Evolutionary conservation across 92 coral and sea anemone species (phyloP), one percentile per base, ranked within the genome.

Genomic region (Paragorgia papillata): DNA sequence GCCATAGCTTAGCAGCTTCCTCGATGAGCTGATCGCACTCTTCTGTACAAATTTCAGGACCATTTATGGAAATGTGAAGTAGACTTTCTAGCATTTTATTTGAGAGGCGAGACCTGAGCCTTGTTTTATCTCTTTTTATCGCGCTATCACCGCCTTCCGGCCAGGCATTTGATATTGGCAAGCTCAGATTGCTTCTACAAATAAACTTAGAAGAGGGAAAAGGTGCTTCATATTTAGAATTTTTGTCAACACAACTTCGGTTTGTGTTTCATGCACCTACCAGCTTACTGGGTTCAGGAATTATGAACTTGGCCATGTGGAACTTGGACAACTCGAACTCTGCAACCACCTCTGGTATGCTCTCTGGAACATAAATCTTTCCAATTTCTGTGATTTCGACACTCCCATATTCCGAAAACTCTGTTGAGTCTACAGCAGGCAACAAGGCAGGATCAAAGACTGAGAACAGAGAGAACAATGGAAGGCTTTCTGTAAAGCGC

Each of bases 21-120:
- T 62, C 39, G 20, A 77, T 62, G 64, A 77, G 54, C 82, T 77
- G 82, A 9, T 77, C 82, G 57, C 74, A 62, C 62, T 63, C 74
- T 30, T 62, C 74, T 62, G 62, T 77, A 30, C 73, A 61, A 26
- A 76, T 69, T 9, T 61, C 82, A 28, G 82, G 82, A 31, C 74
- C 74, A 77, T 49, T 77, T 19, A 77, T 29, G 57, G 82, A 77
- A 59, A 62, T 62, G 74, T 62, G 73, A 59, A 77, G 82, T 46
- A 77, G 74, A 59, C 74, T 77, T 77, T 30, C 82, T 69, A 62
- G 57, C 82, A 46, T 76, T 65, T 75, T 75, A 35, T 57, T 75
- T 41, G 54, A 58, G 62, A 61, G 73, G 39, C 71, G 28, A 30
- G 73, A 60, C 66, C 62, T 76, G 41, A 59, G 73, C 35, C 73